These are phyloP conservation scores for Clepsis dumicolana DNA, from an alignment of 2,888 invertebrate species.

Conservation along the genomic window DNA sequence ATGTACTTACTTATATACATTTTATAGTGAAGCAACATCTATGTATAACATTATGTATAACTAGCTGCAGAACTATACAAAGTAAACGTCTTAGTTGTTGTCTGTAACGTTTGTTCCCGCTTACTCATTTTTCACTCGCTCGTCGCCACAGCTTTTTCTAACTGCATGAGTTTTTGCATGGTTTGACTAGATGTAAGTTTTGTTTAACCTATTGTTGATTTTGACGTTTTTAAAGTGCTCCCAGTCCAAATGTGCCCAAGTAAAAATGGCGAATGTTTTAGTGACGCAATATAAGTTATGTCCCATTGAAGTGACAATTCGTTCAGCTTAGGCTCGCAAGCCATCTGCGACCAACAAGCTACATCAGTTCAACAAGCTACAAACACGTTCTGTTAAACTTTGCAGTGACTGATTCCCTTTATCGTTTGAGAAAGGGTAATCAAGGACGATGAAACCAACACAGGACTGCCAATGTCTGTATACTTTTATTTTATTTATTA, in stretches of 20 bases:
- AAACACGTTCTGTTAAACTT: no score
- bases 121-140: constrained; percentile 33
- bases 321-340: not conserved
- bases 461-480: no score
- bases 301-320: not conserved
- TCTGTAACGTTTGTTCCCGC: constrained; percentile 30
- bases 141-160: constrained; percentile 25
- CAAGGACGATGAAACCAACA: no score
- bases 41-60: constrained; percentile 17
- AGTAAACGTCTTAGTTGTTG: constrained; percentile 10
- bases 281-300: not conserved
- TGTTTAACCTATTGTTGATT: not conserved
- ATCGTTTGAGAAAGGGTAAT: no score
- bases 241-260: not conserved
- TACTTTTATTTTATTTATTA: no score
- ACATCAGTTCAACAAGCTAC: no score
- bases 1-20: no score
- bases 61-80: constrained; percentile 9
- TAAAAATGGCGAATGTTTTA: not conserved
- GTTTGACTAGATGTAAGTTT: constrained; percentile 29
- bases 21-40: not conserved
- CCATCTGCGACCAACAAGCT: not conserved
- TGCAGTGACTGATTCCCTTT: no score
- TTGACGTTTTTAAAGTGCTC: not conserved
- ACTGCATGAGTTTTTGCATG: constrained; percentile 38